Base-by-base conservation (phyloP, 2,113 vertebrate genomes). In the Cololabis saira region DNA sequence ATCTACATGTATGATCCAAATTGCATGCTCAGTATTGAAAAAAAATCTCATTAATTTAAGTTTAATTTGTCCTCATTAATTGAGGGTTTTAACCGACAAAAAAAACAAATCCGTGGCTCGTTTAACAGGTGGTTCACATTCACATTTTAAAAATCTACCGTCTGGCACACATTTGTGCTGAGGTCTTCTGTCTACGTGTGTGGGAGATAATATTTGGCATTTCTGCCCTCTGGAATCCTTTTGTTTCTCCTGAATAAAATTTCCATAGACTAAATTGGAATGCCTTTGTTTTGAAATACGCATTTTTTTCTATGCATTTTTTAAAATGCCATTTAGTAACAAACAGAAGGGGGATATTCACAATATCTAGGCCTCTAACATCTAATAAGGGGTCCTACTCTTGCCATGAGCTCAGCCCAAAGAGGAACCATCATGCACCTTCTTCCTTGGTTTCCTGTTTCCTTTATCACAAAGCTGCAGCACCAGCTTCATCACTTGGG, bases 71-170 rank as follows among this genome's bases (percentile, higher is more conserved):
- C 58, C 57, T 53, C 22, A 70, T 43, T 54, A 71, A 58, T 56
- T 0, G 47, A 18, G 33, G 43, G 30, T 55, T 17, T 67, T 84
- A 71, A n/a, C n/a, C 48, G 64, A 64, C 70, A 69, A 69, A 68
- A 76, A 76, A 82, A 57, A 14, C 2, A 60, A 79, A 87, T 58
- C 49, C 49, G 53, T 54, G 43, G 50, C 67, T 84, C 80, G 85
- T 87, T 79, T 81, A 72, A 86, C 78, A 82, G 67, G 71, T 79
- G 76, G 51, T 86, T 85, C 67, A 82, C 82, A 87, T 89, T 84
- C 68, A 41, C 74, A 77, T 79, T 85, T 90, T 81, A 80, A 77
- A 73, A 79, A 79, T 74, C 72, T 73, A 49, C 57, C 63, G 56
- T 74, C 60, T 76, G 71, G 21, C 62, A 72, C 62, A 61, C 51